Percentiles rank a stretch among this genome's conserved stretches.
These are phyloP conservation scores for Gorsachius magnificus DNA, from an alignment of 2,797 vertebrate genomes.

Conservation along the genomic window DNA sequence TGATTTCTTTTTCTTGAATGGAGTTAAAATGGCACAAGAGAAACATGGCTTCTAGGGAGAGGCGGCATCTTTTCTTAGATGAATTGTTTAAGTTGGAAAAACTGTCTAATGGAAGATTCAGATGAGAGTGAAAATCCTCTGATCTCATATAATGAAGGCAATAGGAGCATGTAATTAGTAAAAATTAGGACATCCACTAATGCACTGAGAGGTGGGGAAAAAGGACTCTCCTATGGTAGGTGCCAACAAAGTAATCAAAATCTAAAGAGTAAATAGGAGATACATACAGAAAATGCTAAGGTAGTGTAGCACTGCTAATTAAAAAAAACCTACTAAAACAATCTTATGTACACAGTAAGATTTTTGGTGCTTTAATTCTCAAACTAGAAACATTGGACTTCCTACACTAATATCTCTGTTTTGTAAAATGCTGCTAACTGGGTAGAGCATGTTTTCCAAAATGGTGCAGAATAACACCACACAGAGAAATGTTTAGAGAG, in stretches of 20 bases:
- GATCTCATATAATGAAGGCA: background rate
- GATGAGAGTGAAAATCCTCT: background rate
- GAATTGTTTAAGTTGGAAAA: background rate
- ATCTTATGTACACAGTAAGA: background rate
- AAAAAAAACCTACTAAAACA: background rate
- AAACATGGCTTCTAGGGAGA: background rate
- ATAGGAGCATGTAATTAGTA: background rate
- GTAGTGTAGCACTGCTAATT: background rate
- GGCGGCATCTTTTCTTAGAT: background rate
- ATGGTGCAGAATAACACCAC: background rate
- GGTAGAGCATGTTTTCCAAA: background rate
- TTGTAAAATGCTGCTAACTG: background rate
- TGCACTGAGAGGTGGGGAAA: too few relatives aligned
- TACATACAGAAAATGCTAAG: background rate
- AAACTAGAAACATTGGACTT: background rate
- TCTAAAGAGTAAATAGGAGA: background rate
- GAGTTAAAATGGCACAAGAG: background rate
- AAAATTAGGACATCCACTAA: background rate
- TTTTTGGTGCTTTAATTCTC: background rate
- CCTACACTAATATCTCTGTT: too few relatives aligned
- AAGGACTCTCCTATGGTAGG: background rate
- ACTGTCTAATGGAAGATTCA: background rate
- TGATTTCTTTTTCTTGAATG: background rate
- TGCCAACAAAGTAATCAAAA: background rate
- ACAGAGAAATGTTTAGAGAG: background rate